Evolutionary conservation across 1,140 invertebrate species (phyloP).

Genomic region (Glossosoma conforme): DNA sequence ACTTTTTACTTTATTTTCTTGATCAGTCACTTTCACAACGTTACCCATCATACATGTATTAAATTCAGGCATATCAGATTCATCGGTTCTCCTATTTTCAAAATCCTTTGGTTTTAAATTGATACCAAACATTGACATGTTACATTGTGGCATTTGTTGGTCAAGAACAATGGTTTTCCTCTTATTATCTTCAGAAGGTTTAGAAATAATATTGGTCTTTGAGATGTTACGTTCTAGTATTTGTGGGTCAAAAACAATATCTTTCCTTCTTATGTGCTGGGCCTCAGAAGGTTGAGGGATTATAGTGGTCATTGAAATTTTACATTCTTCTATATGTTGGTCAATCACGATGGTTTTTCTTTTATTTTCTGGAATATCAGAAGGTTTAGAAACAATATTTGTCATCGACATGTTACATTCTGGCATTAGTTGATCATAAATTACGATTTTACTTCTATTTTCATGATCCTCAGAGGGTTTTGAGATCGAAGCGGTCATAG

Average conservation of each 20-base stretch:
- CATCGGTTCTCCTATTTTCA: no score
- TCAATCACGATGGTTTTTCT: conserved; percentile 7
- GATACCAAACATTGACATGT: conserved; percentile 7
- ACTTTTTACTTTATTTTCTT: background rate
- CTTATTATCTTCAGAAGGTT: background rate
- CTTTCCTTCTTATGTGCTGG: conserved; percentile 5
- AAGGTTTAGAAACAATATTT: background rate
- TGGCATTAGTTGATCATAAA: background rate
- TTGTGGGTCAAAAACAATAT: background rate
- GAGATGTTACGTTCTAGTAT: conserved; percentile 6
- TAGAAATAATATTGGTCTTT: conserved; percentile 5
- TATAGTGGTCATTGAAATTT: conserved; percentile 5
- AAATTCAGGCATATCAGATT: no score
- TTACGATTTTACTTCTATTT: conserved; percentile 9
- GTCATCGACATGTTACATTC: conserved; percentile 3
- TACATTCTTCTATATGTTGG: background rate
- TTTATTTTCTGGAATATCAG: background rate
- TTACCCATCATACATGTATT: background rate
- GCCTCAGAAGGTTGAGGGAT: no score
- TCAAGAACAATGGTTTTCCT: conserved; percentile 9
- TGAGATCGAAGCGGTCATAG: no score
- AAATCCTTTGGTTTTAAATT: conserved; percentile 3
- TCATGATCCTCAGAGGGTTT: no score
- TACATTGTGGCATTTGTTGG: background rate
- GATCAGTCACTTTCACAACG: background rate